Conservation (phyloP, 2,888 invertebrate genomes). For the Tholera decimalis region DNA sequence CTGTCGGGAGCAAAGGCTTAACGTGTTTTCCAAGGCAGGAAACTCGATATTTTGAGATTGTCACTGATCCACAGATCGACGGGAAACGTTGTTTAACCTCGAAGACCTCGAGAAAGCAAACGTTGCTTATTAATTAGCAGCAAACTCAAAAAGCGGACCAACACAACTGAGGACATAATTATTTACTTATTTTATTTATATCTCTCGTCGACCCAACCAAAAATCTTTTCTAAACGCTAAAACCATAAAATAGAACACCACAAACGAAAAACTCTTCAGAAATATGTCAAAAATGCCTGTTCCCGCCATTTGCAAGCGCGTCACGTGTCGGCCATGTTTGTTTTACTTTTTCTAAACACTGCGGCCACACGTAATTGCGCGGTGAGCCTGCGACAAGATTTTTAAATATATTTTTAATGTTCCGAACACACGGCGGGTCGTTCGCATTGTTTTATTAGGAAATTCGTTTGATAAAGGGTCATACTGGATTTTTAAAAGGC, state of each 20-base stretch:
- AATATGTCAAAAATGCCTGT: conserved; percentile 45
- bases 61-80: too few species aligned
- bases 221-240: conserved; percentile 9
- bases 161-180: too few species aligned
- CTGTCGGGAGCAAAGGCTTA: too few species aligned
- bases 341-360: conserved; percentile 69
- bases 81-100: too few species aligned
- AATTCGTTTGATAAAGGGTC: background rate
- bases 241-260: conserved; percentile 20
- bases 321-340: conserved; percentile 59
- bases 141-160: too few species aligned
- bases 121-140: too few species aligned
- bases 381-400: conserved; percentile 61
- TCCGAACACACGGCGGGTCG: conserved; percentile 30
- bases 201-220: background rate
- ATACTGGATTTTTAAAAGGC: background rate
- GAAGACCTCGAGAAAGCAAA: too few species aligned
- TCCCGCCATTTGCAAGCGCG: conserved; percentile 50
- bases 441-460: conserved; percentile 40
- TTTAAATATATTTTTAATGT: conserved; percentile 67
- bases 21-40: too few species aligned
- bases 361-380: conserved; percentile 57
- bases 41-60: too few species aligned
- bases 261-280: conserved; percentile 46
- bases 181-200: background rate